Percentiles rank a stretch among this genome's conserved stretches.
phyloP scores from a whole-genome alignment of 2,888 invertebrate species.

The Lasioglossum morio region DNA sequence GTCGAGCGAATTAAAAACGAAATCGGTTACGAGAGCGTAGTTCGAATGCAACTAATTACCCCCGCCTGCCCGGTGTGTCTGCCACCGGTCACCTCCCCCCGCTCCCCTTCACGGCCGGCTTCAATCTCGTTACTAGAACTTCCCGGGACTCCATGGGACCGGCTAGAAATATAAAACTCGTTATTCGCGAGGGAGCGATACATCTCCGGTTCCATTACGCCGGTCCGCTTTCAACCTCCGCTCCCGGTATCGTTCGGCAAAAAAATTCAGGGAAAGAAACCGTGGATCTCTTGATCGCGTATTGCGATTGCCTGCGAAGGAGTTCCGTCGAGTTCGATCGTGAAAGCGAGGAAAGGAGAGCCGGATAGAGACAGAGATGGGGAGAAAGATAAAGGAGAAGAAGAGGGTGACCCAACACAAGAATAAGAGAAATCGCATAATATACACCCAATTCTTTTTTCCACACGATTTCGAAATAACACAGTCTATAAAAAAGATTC shows the following conservation, averaged over 20 bases:
- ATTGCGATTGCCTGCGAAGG: slow-evolving; percentile 48
- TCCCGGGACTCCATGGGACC: slow-evolving; percentile 14
- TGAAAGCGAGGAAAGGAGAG: neutral
- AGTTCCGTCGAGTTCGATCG: slow-evolving; percentile 12
- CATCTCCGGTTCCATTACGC: slow-evolving; percentile 63
- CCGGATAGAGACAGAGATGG: neutral
- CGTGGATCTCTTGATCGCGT: slow-evolving; percentile 38
- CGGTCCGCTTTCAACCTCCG: slow-evolving; percentile 53
- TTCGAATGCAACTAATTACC: slow-evolving; percentile 58
- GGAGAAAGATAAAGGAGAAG: too few species aligned
- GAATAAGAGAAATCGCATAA: slow-evolving; percentile 33
- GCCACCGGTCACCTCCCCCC: neutral
- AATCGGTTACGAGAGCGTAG: slow-evolving; percentile 47
- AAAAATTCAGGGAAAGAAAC: slow-evolving; percentile 42
- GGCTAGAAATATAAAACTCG: slow-evolving; percentile 63
- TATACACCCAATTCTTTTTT: neutral
- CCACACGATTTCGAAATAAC: neutral
- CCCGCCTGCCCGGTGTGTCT: neutral
- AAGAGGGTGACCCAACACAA: neutral
- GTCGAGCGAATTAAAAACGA: slow-evolving; percentile 48
- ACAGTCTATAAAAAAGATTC: too few species aligned
- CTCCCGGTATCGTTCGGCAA: slow-evolving; percentile 34
- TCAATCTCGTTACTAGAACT: slow-evolving; percentile 53
- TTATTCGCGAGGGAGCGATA: slow-evolving; percentile 68
- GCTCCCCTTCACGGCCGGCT: slow-evolving; percentile 8